Evolutionary conservation across 1,140 invertebrate genomes (phyloP), one percentile per base, ranked within the genome.

Genomic region (Campoletis sonorensis): DNA sequence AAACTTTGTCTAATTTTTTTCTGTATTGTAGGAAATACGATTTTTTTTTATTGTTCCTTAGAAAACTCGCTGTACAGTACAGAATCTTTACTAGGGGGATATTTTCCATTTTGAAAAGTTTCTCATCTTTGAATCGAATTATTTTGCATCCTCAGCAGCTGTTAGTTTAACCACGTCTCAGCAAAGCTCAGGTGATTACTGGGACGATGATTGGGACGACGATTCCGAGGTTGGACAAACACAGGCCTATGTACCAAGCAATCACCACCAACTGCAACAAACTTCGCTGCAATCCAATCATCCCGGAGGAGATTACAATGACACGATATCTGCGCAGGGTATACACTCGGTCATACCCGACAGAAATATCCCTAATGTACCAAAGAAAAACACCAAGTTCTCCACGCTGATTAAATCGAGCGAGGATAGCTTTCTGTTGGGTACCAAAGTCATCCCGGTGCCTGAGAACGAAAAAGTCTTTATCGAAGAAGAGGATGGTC

Each of bases 331-430:
- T 0, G 91, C 92, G 79, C 92, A 92, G 83, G 87, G 85, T 11
- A 85, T 90, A 76, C 91, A 92, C 82, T 93, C 85, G 26, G 87
- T 90, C 91, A 94, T 90, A 91, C 93, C 88, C 89, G 94, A 90
- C 91, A 94, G 81, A 93, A 94, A 87, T 54, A 88, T 91, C 80
- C 86, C 91, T 26, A 91, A 87, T 70, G 93, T 96, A 80, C 94
- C 94, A 84, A 94, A 95, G 88, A 97, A 96, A 91, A 97, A 95
- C 90, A 94, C 95, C 83, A 96, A 96, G 91, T 99, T 99, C 94
- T 97, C 97, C 21, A 96, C 95, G 26, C 97, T 98, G 91, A 97
- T 97, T 13, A 99, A 99, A 92, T 95, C 96, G 67, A 97, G 97
- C 30, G 96, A 97, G 79, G 98, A 99, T 88, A 97, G 96, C 81